A percentile compares a stretch with the other conserved stretches of the same genome.
Conservation (phyloP, 2,888 invertebrate genomes). For the Plusia festucae region DNA sequence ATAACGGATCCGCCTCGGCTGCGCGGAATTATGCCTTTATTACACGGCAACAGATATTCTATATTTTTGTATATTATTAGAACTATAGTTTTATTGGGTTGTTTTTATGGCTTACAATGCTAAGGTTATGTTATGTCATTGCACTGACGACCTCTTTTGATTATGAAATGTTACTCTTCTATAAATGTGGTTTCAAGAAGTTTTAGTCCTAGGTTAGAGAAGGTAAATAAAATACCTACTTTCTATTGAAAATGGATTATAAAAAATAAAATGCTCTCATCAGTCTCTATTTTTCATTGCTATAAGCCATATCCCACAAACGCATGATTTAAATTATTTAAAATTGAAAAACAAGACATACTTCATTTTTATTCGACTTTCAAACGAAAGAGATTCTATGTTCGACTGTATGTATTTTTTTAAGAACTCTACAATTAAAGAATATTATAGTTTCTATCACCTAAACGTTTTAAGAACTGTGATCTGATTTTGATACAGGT, state of each 20-base stretch:
- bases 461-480: neutral
- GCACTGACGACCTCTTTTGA: neutral
- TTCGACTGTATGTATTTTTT: too few species aligned
- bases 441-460: neutral
- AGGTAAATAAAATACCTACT: too few species aligned
- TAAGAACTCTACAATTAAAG: too few species aligned
- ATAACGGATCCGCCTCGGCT: slow-evolving; percentile 67
- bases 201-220: neutral
- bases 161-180: neutral
- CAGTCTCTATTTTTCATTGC: slow-evolving; percentile 13
- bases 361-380: too few species aligned
- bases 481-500: neutral
- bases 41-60: slow-evolving; percentile 63
- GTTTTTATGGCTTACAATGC: slow-evolving; percentile 20
- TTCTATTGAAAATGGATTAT: slow-evolving; percentile 8
- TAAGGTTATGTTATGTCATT: neutral
- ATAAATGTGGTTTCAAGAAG: neutral
- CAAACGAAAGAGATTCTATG: too few species aligned
- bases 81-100: slow-evolving; percentile 32
- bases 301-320: slow-evolving; percentile 1
- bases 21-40: slow-evolving; percentile 68
- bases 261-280: slow-evolving; percentile 12
- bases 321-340: too few species aligned
- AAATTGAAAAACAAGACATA: too few species aligned
- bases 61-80: slow-evolving; percentile 40